Percentiles rank a stretch among this genome's conserved stretches.
Evolutionary conservation across 2,113 vertebrate species (phyloP).

Genomic region (Plectropomus leopardus): DNA sequence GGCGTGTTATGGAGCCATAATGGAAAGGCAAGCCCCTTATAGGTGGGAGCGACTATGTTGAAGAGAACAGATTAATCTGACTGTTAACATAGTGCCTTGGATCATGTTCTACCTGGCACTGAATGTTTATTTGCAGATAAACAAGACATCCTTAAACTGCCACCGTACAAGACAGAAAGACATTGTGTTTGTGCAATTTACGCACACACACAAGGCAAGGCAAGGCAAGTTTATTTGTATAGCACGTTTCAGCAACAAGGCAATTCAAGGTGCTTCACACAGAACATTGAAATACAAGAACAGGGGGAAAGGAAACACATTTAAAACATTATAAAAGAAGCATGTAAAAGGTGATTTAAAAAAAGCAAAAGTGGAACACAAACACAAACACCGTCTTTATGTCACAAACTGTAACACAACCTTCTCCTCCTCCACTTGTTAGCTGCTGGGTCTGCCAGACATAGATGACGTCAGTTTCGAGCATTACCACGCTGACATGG

Average conservation of each 20-base stretch:
- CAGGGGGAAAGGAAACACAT: too few relatives aligned
- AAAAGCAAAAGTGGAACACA: too few relatives aligned
- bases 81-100: neutral
- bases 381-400: neutral
- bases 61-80: neutral
- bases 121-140: neutral
- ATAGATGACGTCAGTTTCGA: conserved; percentile 96
- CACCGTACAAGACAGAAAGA: neutral
- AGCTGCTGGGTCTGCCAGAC: conserved; percentile 98
- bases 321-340: too few relatives aligned
- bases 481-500: conserved; percentile 98
- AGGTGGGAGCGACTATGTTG: neutral
- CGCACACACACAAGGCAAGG: neutral
- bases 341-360: too few relatives aligned
- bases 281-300: too few relatives aligned
- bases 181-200: neutral
- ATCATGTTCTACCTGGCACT: neutral
- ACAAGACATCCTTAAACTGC: neutral
- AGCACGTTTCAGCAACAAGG: too few relatives aligned
- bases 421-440: neutral
- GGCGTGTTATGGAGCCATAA: too few relatives aligned
- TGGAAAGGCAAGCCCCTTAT: too few relatives aligned
- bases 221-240: too few relatives aligned
- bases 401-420: conserved; percentile 12
- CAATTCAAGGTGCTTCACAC: too few relatives aligned